Conservation (phyloP, 2,797 vertebrate species). For the Hyperoplus immaculatus region DNA sequence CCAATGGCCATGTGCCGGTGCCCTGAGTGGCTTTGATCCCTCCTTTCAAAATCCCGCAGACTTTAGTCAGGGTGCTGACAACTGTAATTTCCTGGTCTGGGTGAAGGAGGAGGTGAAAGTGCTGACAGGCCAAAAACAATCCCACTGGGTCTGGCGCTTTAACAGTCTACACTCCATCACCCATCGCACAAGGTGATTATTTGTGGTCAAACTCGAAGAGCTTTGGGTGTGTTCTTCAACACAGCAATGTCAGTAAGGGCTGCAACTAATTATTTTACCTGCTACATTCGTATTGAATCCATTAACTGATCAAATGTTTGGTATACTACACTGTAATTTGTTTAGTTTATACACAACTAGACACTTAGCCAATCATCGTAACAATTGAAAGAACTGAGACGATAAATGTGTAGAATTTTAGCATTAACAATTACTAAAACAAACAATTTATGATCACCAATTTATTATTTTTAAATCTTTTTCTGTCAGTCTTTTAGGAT, state of each 20-base stretch:
- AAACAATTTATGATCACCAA: background rate
- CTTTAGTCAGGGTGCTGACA: constrained; percentile 71
- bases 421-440: background rate
- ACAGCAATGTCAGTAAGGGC: background rate
- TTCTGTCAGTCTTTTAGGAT: background rate
- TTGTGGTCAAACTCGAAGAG: background rate
- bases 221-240: background rate
- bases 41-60: constrained; percentile 49
- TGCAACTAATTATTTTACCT: too few relatives aligned
- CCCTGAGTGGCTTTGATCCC: constrained; percentile 69
- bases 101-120: constrained; percentile 48
- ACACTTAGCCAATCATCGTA: background rate
- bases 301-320: background rate
- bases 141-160: constrained; percentile 34
- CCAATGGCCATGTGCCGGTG: constrained; percentile 51
- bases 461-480: background rate
- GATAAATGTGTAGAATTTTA: background rate
- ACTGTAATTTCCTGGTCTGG: constrained; percentile 53
- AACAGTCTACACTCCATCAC: constrained; percentile 53
- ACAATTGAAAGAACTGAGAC: background rate
- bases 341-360: too few relatives aligned
- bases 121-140: constrained; percentile 62
- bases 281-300: too few relatives aligned
- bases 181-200: constrained; percentile 40
- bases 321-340: too few relatives aligned